These are phyloP conservation scores for Halictus quadricinctus DNA, from an alignment of 2,888 invertebrate species.

Conservation along the genomic window DNA sequence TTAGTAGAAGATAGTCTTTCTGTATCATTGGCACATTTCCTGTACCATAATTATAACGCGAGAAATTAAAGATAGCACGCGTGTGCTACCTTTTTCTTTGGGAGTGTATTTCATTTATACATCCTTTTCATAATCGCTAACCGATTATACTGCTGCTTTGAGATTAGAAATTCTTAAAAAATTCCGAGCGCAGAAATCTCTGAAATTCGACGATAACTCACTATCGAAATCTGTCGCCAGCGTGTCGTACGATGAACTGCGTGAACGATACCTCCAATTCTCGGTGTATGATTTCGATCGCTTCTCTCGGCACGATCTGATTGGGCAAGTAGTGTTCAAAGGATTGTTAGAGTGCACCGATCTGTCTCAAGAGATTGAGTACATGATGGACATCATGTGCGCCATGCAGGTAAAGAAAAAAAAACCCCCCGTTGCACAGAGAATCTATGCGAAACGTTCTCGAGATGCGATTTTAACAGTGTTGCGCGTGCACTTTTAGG, in stretches of 20 bases:
- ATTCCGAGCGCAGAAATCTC: background rate
- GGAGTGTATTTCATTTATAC: too few species aligned
- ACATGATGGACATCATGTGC: conserved; percentile 92
- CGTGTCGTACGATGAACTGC: conserved; percentile 89
- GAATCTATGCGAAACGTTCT: background rate
- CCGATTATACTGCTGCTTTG: background rate
- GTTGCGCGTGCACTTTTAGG: conserved; percentile 83
- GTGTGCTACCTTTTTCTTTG: too few species aligned
- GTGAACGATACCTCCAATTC: conserved; percentile 91
- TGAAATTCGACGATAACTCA: background rate
- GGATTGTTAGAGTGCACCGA: conserved; percentile 91
- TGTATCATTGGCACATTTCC: too few species aligned
- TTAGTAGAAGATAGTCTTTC: too few species aligned
- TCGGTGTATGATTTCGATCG: conserved; percentile 95
- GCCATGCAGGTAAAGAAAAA: conserved; percentile 86
- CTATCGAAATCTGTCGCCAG: conserved; percentile 80
- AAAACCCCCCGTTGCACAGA: too few species aligned
- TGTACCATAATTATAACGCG: too few species aligned
- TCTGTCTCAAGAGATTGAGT: conserved; percentile 91
- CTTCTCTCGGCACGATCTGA: conserved; percentile 93
- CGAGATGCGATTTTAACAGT: background rate
- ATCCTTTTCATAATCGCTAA: background rate
- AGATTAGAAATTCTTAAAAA: background rate
- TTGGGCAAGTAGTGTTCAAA: conserved; percentile 92
- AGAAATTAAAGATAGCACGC: too few species aligned